Conservation (phyloP, 2,888 invertebrate genomes). For the Leucophora obtusa region DNA sequence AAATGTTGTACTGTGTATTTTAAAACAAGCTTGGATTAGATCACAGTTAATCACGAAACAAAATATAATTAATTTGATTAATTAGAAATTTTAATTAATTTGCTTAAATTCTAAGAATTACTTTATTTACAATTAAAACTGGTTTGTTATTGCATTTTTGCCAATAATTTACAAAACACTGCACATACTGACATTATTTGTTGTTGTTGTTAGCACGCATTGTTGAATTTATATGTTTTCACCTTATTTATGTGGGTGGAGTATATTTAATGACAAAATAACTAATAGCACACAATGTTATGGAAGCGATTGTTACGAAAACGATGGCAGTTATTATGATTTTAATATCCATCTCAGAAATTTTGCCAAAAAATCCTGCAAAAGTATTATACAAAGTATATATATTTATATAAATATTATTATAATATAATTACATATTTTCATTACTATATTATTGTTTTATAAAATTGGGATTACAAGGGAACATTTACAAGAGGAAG, state of each 20-base stretch:
- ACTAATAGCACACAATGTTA: slow-evolving; percentile 71
- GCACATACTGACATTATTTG: background rate
- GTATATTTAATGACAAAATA: slow-evolving; percentile 69
- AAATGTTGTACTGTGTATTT: no score
- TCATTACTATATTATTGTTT: background rate
- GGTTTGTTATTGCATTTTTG: background rate
- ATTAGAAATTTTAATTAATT: no score
- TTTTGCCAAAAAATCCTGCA: slow-evolving; percentile 78
- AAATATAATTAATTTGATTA: no score
- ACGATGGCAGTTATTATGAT: slow-evolving; percentile 75
- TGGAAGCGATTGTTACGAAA: slow-evolving; percentile 73
- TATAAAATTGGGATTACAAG: background rate
- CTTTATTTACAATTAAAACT: background rate
- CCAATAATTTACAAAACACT: background rate
- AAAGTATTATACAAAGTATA: slow-evolving; percentile 66
- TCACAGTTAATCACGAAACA: no score
- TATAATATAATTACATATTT: no score
- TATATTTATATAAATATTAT: slow-evolving; percentile 3
- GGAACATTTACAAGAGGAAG: slow-evolving; percentile 30
- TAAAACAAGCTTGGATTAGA: no score
- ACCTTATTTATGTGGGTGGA: slow-evolving; percentile 66
- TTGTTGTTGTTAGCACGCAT: background rate
- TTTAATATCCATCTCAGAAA: slow-evolving; percentile 79
- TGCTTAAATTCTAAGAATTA: background rate
- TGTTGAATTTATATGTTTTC: slow-evolving; percentile 2